These are phyloP conservation scores for Caracal caracal DNA, from an alignment of 2,113 vertebrate species.

Conservation along the genomic window DNA sequence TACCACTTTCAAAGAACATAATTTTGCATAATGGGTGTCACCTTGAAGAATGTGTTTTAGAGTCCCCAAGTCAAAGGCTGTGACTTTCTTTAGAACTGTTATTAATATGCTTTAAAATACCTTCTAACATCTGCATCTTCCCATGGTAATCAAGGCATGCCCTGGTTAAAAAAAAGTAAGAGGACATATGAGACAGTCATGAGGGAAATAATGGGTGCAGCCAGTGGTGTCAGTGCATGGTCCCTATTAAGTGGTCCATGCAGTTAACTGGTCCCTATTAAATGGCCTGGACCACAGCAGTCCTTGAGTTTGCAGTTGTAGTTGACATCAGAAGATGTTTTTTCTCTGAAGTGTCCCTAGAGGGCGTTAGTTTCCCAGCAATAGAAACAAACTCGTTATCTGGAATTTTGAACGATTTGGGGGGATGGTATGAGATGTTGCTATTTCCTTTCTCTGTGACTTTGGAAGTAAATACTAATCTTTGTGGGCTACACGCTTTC, in stretches of 20 bases:
- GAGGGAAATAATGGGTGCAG: background rate
- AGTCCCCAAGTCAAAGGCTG: background rate
- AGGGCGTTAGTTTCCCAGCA: constrained; percentile 44
- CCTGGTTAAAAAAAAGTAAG: background rate
- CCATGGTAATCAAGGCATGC: background rate
- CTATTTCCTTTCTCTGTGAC: background rate
- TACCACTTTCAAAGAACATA: background rate
- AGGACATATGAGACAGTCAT: background rate
- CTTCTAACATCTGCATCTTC: background rate
- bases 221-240: background rate
- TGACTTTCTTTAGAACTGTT: constrained; percentile 6
- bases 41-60: background rate
- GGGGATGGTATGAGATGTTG: background rate
- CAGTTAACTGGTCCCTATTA: background rate
- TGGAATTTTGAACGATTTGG: constrained; percentile 10
- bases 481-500: background rate
- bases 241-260: background rate
- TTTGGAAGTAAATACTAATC: constrained; percentile 26
- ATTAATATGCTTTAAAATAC: background rate
- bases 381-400: background rate
- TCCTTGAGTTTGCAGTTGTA: background rate
- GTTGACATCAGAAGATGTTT: background rate
- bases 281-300: background rate
- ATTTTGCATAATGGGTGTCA: background rate
- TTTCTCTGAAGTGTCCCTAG: constrained; percentile 54